Conservation (phyloP, 2,797 vertebrate genomes). For the Coregonus ussuriensis region DNA sequence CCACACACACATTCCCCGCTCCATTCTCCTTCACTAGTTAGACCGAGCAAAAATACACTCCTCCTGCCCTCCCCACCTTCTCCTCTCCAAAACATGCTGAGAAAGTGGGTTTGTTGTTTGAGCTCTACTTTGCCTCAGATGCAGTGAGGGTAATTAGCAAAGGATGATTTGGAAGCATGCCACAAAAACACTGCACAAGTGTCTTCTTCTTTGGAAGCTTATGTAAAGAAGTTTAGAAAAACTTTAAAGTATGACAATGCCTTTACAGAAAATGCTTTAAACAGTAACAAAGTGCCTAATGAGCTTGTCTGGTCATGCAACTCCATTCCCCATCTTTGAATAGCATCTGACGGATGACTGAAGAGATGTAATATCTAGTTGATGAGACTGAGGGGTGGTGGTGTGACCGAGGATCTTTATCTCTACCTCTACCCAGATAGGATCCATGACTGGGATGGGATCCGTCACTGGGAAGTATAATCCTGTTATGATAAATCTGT, state of each 20-base stretch:
- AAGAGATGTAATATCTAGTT: background rate
- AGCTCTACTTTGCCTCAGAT: slow-evolving; percentile 54
- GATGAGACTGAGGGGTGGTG: background rate
- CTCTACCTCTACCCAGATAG: background rate
- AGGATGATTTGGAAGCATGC: background rate
- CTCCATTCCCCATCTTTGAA: background rate
- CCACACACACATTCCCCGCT: slow-evolving; percentile 9
- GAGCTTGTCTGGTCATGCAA: background rate
- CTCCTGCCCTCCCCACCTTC: background rate
- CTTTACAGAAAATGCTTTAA: background rate
- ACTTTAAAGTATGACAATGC: background rate
- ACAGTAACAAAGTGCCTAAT: background rate
- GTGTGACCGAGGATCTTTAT: background rate
- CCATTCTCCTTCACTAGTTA: background rate
- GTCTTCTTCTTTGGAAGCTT: background rate
- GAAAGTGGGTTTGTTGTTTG: background rate
- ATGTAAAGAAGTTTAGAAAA: background rate
- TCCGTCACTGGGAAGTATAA: slow-evolving; percentile 55
- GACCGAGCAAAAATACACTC: background rate
- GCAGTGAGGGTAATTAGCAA: slow-evolving; percentile 11
- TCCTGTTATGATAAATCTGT: slow-evolving; percentile 66
- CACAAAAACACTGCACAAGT: background rate
- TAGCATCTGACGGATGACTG: background rate
- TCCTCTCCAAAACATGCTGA: slow-evolving; percentile 42
- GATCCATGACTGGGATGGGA: background rate